Base-by-base conservation (phyloP, 2,797 vertebrate species). In the Orientallactaga sibirica region DNA sequence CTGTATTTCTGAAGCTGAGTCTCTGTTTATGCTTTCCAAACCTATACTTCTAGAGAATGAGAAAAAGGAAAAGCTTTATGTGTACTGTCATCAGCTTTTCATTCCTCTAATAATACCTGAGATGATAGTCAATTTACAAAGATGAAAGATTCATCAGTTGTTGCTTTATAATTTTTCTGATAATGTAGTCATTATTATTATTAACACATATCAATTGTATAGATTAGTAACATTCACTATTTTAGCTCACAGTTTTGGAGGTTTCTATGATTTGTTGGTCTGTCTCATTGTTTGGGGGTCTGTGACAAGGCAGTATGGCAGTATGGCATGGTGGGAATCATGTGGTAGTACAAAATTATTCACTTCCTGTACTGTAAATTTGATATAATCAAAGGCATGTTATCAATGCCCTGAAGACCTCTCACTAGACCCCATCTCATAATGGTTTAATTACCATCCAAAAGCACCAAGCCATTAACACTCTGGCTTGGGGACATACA, bases 341-440 rank as follows among this genome's bases (percentile, higher is more conserved):
- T 1, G 33, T 20, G 10, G 2, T 33, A 2, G 19, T 24, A 29
- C 1, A 33, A 22, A 52, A 33, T 6, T 29, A 22, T 1, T n/a
- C 4, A 18, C 14, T 0, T 37, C 48, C 33, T 33, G 29, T 12
- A 10, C 48, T 2, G 20, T 48, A 71, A 25, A 18, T n/a, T 9
- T 10, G 19, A 78, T n/a, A 48, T 29, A 52, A 55, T 77, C 1
- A 20, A 9, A 80, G 24, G 43, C 7, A 37, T 15, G 14, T 6
- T 41, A 9, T 27, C 29, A 33, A 33, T 62, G 20, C 64, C 15
- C 6, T 11, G 37, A 52, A 14, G 22, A 27, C 18, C n/a, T 73
- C 7, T 9, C 22, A 33, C 0, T n/a, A 27, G 25, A 8, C 20
- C 25, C 27, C 24, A 6, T 7, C 24, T 75, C 22, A 52, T 29